These are phyloP conservation scores for Cairina moschata DNA, from an alignment of 2,113 vertebrate genomes.

Conservation along the genomic window DNA sequence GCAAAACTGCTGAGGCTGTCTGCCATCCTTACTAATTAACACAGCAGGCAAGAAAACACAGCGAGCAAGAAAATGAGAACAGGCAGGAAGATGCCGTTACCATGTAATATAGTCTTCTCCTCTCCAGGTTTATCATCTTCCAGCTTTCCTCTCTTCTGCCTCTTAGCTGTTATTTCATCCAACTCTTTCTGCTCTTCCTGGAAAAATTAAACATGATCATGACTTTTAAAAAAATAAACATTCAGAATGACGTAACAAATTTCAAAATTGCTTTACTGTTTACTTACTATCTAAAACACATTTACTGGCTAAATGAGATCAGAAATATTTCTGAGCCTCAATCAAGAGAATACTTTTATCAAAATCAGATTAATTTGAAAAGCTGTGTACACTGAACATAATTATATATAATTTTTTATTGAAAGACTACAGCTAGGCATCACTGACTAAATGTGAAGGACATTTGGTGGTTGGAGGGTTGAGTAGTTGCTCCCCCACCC, in stretches of 20 bases:
- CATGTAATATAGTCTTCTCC: constrained; percentile 96
- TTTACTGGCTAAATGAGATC: neutral
- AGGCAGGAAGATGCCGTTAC: constrained; percentile 74
- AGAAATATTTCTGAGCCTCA: neutral
- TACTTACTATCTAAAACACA: neutral
- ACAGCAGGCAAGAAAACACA: constrained; percentile 42
- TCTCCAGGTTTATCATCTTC: constrained; percentile 95
- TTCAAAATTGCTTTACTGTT: neutral
- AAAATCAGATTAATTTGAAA: neutral
- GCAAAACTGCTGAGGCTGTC: neutral
- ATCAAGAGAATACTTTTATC: neutral
- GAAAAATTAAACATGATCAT: constrained; percentile 10
- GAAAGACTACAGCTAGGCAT: neutral
- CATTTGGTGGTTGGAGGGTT: neutral
- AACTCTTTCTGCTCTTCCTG: constrained; percentile 97
- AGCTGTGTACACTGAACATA: neutral
- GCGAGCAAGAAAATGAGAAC: constrained; percentile 21
- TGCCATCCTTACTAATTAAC: constrained; percentile 54
- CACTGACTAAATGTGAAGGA: neutral
- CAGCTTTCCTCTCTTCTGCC: constrained; percentile 94
- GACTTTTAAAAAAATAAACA: neutral
- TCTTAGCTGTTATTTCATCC: constrained; percentile 96
- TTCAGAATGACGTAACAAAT: neutral
- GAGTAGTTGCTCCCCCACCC: neutral
- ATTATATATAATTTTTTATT: neutral